These are phyloP conservation scores for Motacilla tschutschensis DNA, from an alignment of 2,113 vertebrate species.

Conservation along the genomic window DNA sequence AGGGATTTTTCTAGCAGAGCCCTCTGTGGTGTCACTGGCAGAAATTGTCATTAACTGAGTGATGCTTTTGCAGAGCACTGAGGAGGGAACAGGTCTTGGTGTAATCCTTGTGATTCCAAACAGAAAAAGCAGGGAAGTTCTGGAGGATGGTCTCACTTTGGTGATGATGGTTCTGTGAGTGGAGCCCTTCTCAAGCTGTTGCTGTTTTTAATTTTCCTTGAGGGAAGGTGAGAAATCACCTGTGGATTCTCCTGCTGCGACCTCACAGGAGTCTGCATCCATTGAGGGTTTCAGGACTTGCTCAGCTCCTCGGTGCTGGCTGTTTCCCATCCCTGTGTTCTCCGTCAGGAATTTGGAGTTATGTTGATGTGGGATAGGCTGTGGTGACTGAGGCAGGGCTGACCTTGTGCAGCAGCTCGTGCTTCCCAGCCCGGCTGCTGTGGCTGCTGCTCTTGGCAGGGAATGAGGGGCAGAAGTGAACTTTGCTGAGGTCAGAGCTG, in stretches of 20 bases:
- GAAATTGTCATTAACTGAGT: fast-evolving
- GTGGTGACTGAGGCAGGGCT: neutral
- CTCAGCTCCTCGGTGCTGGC: fast-evolving
- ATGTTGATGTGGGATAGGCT: fast-evolving
- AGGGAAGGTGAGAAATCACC: neutral
- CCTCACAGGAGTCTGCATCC: fast-evolving
- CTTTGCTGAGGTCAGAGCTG: neutral
- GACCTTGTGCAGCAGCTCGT: neutral
- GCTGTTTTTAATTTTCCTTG: neutral
- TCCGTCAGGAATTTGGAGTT: neutral
- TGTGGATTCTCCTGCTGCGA: fast-evolving
- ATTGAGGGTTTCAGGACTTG: fast-evolving
- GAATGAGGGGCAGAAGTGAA: neutral
- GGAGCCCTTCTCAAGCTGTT: neutral
- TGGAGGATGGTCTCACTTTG: neutral
- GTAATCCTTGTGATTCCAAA: neutral
- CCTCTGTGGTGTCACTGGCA: neutral
- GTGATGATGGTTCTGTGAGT: neutral
- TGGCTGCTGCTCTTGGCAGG: neutral
- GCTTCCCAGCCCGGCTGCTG: neutral
- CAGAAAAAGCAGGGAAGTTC: neutral
- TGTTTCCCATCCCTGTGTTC: neutral
- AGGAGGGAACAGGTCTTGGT: neutral
- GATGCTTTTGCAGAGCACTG: fast-evolving
- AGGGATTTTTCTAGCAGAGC: neutral